Conservation (phyloP, 2,113 vertebrate genomes). For the Xyrauchen texanus region DNA sequence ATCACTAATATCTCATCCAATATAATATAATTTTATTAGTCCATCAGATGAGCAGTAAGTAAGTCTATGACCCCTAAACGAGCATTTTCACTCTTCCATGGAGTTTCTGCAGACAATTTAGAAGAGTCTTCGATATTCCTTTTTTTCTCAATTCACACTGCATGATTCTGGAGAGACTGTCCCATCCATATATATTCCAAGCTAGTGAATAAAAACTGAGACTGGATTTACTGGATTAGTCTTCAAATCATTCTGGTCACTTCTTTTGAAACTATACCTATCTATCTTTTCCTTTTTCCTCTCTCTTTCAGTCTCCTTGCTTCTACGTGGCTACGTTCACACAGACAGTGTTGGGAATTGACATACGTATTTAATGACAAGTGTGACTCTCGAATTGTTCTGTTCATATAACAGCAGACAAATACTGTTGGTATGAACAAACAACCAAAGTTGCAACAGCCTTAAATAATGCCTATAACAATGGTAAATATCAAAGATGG, state of each 20-base stretch:
- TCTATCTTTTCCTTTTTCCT: conserved; percentile 10
- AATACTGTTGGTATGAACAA: too few relatives aligned
- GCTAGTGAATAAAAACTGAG: conserved; percentile 23
- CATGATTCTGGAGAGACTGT: conserved; percentile 27
- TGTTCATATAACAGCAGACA: too few relatives aligned
- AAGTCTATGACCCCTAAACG: not conserved
- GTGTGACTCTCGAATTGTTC: too few relatives aligned
- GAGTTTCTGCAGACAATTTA: conserved; percentile 25
- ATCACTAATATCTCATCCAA: conserved; percentile 24
- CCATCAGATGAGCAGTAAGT: conserved; percentile 22
- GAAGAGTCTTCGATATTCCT: conserved; percentile 5
- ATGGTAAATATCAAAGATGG: too few relatives aligned
- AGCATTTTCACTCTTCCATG: not conserved
- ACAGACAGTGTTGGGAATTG: too few relatives aligned
- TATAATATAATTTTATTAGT: conserved; percentile 45
- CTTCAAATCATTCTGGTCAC: not conserved
- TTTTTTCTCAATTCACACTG: conserved; percentile 13
- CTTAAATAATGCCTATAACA: too few relatives aligned
- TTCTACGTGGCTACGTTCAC: too few relatives aligned
- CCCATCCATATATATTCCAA: not conserved
- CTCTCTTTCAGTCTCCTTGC: conserved; percentile 1
- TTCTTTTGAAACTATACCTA: not conserved
- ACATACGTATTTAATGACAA: too few relatives aligned
- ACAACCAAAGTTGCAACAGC: too few relatives aligned
- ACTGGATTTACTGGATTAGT: not conserved